phyloP scores from a whole-genome alignment of 2,888 invertebrate species.

The Prenolepis imparis region DNA sequence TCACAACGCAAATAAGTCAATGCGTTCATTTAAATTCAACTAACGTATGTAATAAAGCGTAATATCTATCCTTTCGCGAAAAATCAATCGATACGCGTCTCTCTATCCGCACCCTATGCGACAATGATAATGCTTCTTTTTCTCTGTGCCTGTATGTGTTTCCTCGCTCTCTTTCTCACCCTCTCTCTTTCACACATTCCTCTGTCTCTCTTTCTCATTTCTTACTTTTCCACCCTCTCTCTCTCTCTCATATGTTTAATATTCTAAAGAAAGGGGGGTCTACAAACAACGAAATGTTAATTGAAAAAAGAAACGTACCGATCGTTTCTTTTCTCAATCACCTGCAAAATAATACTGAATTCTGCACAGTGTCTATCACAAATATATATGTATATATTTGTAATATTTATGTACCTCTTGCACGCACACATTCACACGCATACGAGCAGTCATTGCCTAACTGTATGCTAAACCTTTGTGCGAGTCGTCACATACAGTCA shows the following conservation, averaged over 20 bases:
- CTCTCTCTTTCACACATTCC: conserved; percentile 36
- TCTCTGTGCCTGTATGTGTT: conserved; percentile 30
- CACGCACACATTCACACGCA: conserved; percentile 61
- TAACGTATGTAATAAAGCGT: conserved; percentile 24
- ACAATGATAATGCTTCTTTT: conserved; percentile 67
- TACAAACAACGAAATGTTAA: conserved; percentile 77
- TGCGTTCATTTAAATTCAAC: conserved; percentile 58
- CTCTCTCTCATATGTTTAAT: conserved; percentile 51
- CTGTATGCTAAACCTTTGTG: conserved; percentile 29
- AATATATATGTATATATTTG: conserved; percentile 81
- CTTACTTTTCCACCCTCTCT: conserved; percentile 5
- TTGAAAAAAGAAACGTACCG: conserved; percentile 70
- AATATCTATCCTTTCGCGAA: conserved; percentile 68
- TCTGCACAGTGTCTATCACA: conserved; percentile 86
- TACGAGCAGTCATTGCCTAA: conserved; percentile 52
- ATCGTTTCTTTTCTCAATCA: conserved; percentile 71
- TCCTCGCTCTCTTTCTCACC: conserved; percentile 2
- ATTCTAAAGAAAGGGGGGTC: conserved; percentile 46
- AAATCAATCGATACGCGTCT: conserved; percentile 76
- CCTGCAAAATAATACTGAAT: conserved; percentile 86
- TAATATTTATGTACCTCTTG: conserved; percentile 72
- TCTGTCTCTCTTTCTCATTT: conserved; percentile 1
- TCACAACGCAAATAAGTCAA: not conserved
- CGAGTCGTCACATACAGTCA: conserved; percentile 59
- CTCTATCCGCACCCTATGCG: conserved; percentile 62